Evolutionary conservation across 2,888 invertebrate species (phyloP).

Genomic region (Shargacucullia verbasci): DNA sequence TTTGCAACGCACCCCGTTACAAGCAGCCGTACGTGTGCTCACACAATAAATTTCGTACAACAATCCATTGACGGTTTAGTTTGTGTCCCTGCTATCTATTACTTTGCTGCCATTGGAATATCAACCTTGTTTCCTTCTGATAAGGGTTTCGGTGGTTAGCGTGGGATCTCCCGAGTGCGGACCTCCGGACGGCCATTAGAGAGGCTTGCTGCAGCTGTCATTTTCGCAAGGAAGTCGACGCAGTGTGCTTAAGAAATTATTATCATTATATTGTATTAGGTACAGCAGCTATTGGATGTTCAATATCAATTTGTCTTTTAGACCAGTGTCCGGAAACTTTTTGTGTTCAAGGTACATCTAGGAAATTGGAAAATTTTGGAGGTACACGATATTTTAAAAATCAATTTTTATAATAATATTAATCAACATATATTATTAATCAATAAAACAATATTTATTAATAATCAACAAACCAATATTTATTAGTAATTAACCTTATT

Average conservation of each 20-base stretch:
- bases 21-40: slow-evolving; percentile 40
- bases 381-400: too few species aligned
- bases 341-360: too few species aligned
- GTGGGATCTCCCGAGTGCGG: slow-evolving; percentile 38
- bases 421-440: too few species aligned
- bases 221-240: slow-evolving; percentile 69
- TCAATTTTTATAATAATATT: too few species aligned
- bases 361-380: too few species aligned
- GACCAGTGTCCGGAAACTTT: too few species aligned
- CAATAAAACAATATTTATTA: too few species aligned
- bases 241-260: slow-evolving; percentile 25
- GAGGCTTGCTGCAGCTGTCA: slow-evolving; percentile 72
- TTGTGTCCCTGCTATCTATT: slow-evolving; percentile 52
- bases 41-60: slow-evolving; percentile 56
- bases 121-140: slow-evolving; percentile 26
- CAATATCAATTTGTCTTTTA: too few species aligned
- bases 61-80: slow-evolving; percentile 55
- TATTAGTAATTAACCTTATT: too few species aligned
- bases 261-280: too few species aligned
- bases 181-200: slow-evolving; percentile 71
- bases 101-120: slow-evolving; percentile 30
- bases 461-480: too few species aligned
- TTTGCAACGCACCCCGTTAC: slow-evolving; percentile 39
- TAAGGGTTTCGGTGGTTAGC: slow-evolving; percentile 41
- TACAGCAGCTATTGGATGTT: too few species aligned